Base-by-base conservation (phyloP, 2,113 vertebrate species). In the Upupa epops region DNA sequence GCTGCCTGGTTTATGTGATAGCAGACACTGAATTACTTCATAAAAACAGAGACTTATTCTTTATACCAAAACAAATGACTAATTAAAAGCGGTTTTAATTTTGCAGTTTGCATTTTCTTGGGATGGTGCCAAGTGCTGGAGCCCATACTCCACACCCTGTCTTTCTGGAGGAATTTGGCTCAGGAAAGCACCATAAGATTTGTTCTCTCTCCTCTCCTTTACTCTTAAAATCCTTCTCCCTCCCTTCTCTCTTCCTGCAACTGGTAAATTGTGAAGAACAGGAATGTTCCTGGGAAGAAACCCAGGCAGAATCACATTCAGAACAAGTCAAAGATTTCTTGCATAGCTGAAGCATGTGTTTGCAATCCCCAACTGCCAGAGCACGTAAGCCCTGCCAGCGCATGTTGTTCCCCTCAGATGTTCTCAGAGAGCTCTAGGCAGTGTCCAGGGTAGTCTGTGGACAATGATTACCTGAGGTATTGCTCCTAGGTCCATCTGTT, bases 221-320 rank as follows among this genome's bases (percentile, higher is more conserved):
- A 72, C 86, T 86, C 63, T 86, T 82, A 63, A 90, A 95, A 64
- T 68, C 61, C 40, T 29, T n/a, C 32, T 51, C 37, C 61, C 6
- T 3, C 1, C 58, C 15, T 92, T 88, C 32, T 88, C 73, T 64
- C 69, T 94, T 94, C 85, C 93, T 94, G 83, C 87, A 92, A 96
- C 75, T 89, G 95, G 95, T 93, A 84, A 94, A 89, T 76, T 90
- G 90, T 80, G 78, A 96, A 77, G 92, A 96, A 84, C 81, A 91
- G 81, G 93, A 96, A 96, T 89, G 96, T 96, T 96, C 89, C 92
- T 95, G 96, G 95, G 96, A 96, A 90, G 92, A 92, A 96, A 96
- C 91, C 92, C 95, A 96, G 93, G 90, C 91, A 80, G 92, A 94
- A 89, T 83, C 28, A 2, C 94, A 89, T 95, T 96, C 90, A 96